Base-by-base conservation (phyloP, 1,140 invertebrate genomes). In the Pararge aegeria region DNA sequence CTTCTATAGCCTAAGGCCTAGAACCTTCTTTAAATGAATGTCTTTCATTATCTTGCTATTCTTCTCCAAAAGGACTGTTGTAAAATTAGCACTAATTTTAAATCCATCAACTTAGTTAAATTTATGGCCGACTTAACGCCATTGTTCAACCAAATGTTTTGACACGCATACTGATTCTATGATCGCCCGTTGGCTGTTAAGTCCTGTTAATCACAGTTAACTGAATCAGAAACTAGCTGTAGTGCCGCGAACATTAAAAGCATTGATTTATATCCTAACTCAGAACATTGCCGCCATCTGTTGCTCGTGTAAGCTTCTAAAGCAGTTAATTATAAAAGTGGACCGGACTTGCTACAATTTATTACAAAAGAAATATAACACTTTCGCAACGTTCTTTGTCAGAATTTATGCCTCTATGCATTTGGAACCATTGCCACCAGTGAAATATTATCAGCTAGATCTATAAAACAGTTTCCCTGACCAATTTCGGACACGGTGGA, bases 241-340 rank as follows among this genome's bases (percentile, higher is more conserved):
- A 46, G 42, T 46, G 18, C 9, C 10, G 10, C 38, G 16, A 46
- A 20, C 18, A 46, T 20, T 46, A 46, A 46, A 44, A 46, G 42
- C 42, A 46, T 46, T 46, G 42, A 46, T 46, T 46, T 46, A 46
- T 46, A 20, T 10, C 7, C 18, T 20, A 46, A 46, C 42, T 46
- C 42, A 16, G 42, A 15, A 46, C 42, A 46, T 46, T 46, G 42
- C 13, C 42, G 42, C 18, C 42, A 46, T 46, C 42, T 46, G 42
- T 46, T 46, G 42, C 42, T 20, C 1, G 42, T 46, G 42, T 46
- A 46, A 20, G 18, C 42, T 20, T 16, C 42, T 19, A 46, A 20
- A 46, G 42, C 42, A 46, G 42, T 46, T 46, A 46, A 46, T 46
- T 46, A 46, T 46, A 46, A 46, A 46, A 46, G 42, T 46, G 19